A percentile compares a stretch with the other conserved stretches of the same genome.
Conservation (phyloP, 2,113 vertebrate genomes). For the Campylorhamphus procurvoides region DNA sequence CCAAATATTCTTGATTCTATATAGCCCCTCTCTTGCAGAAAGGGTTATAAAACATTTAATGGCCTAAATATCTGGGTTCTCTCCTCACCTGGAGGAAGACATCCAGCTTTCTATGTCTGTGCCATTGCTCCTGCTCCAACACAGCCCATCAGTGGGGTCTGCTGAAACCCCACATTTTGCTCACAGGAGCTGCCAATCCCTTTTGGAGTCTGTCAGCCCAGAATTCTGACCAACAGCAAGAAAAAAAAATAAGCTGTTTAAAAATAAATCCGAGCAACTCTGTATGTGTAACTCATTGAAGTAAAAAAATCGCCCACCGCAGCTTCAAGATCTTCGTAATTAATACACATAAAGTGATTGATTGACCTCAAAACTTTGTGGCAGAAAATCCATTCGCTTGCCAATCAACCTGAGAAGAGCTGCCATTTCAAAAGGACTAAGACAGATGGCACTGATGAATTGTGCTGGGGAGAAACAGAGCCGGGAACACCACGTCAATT, state of each 20-base stretch:
- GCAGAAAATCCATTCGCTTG: constrained; percentile 65
- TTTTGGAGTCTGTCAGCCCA: neutral
- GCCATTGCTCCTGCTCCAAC: rapidly evolving
- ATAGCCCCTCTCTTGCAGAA: neutral
- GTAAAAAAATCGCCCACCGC: neutral
- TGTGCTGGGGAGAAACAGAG: constrained; percentile 1
- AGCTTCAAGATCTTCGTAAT: constrained; percentile 6
- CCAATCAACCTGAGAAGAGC: constrained; percentile 51
- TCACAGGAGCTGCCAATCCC: neutral
- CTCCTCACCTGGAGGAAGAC: neutral
- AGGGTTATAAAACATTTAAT: neutral
- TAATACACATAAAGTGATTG: constrained; percentile 53
- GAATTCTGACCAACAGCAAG: neutral
- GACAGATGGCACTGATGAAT: constrained; percentile 52
- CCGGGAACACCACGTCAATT: neutral
- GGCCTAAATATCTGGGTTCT: neutral
- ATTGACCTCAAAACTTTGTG: constrained; percentile 64
- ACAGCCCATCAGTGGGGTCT: rapidly evolving
- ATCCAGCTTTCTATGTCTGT: neutral
- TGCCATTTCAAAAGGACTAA: constrained; percentile 48
- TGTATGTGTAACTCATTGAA: neutral
- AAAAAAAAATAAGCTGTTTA: neutral
- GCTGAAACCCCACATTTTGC: neutral
- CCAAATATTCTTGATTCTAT: neutral
- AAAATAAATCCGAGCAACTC: neutral